phyloP scores from a whole-genome alignment of 1,140 invertebrate genomes.

The Drosophila busckii region DNA sequence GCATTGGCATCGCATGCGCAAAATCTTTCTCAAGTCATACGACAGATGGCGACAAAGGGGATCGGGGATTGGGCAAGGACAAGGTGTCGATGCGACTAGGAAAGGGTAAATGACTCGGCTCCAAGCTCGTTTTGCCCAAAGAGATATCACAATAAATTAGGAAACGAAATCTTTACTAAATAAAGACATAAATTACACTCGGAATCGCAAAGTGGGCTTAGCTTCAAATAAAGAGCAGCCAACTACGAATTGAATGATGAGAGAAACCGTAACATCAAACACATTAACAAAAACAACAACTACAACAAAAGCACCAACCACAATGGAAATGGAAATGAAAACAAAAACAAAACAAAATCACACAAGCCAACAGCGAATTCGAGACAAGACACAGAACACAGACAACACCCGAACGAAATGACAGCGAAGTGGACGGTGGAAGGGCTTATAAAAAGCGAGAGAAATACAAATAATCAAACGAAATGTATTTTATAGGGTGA shows the following conservation, averaged over 20 bases:
- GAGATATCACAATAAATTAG: constrained; percentile 79
- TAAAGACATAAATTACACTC: constrained; percentile 79
- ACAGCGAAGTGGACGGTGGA: constrained; percentile 24
- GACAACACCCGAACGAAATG: constrained; percentile 41
- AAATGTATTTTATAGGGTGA: constrained; percentile 79
- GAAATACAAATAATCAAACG: constrained; percentile 78
- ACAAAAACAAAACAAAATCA: constrained; percentile 23
- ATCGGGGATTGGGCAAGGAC: not conserved
- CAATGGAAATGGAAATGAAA: constrained; percentile 1
- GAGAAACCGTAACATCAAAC: too few species aligned
- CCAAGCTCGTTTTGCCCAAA: constrained; percentile 57
- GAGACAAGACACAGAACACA: constrained; percentile 62
- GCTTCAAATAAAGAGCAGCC: constrained; percentile 58
- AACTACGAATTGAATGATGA: constrained; percentile 50
- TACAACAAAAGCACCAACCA: constrained; percentile 2
- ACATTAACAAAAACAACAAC: constrained; percentile 7
- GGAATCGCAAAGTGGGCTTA: constrained; percentile 63
- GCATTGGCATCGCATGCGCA: constrained; percentile 75
- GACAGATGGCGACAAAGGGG: constrained; percentile 1
- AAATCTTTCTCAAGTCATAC: constrained; percentile 59
- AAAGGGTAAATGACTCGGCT: constrained; percentile 4
- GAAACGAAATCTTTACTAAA: constrained; percentile 79
- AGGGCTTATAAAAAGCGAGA: constrained; percentile 50
- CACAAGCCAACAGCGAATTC: constrained; percentile 50
- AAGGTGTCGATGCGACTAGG: constrained; percentile 45